Evolutionary conservation across 2,797 vertebrate species (phyloP), one percentile per base, ranked within the genome.

Genomic region (Enteromius afrohamiltoni): DNA sequence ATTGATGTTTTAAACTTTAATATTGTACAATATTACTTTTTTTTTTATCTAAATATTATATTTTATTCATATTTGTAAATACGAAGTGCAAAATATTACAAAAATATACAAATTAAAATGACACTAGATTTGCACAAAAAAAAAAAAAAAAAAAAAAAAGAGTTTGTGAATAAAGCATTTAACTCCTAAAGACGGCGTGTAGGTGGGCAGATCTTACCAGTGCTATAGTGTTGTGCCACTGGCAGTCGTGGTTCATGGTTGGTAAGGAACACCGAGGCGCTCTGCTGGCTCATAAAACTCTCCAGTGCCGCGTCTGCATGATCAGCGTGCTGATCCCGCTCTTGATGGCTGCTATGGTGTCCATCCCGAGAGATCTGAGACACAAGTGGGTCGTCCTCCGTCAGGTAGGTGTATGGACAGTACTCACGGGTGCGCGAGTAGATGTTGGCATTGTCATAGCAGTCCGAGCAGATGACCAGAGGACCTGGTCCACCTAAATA

Each of bases 371-470:
- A 87, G 91, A 94, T 87, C 85, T 91, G 93, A 51, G 95, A 92
- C 91, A 94, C 94, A 51, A 96, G 90, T 58, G 92, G 71, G 13
- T 97, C 97, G 3, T 98, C 97, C 86, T 98, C 97, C 0, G 95
- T 87, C 71, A 97, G 91, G 62, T 96, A 98, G 68, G 96, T 92
- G 1, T 99, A 99, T 0, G 97, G 97, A 87, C 97, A 99, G 92
- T 96, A 99, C 17, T 99, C 97, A 31, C 96, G 94, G 0, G 95
- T 96, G 84, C 96, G 95, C 21, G 97, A 95, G 91, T 98, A 99
- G 90, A 99, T 97, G 93, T 97, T 98, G 77, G 97, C 97, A 0
- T 97, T 99, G 93, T 99, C 98, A 0, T 99, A 99, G 89, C 98
- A 99, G 89, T 99, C 98, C 0, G 98, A 98, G 90, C 98, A 99